phyloP scores from a whole-genome alignment of 2,113 vertebrate genomes.

The Microtus montanus region DNA sequence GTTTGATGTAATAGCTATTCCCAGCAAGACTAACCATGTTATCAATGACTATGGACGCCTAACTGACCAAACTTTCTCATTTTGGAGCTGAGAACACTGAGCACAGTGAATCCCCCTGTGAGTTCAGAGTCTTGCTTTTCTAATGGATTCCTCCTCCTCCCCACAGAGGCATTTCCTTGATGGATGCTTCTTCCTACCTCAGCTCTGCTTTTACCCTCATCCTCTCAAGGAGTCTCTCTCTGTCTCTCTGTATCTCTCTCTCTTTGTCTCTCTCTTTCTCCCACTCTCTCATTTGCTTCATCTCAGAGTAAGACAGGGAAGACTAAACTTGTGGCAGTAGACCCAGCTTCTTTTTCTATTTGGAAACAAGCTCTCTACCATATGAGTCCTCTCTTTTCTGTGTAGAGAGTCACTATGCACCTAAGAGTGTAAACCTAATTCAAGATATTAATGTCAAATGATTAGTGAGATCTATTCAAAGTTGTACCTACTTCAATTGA shows the following conservation, averaged over 20 bases:
- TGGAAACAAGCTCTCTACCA: background rate
- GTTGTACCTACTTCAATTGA: background rate
- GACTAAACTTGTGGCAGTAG: background rate
- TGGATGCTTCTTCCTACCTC: background rate
- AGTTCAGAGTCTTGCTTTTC: background rate
- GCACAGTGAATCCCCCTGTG: background rate
- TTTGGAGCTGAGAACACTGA: background rate
- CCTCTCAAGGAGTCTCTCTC: background rate
- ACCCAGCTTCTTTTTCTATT: background rate
- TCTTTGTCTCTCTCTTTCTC: background rate
- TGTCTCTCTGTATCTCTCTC: too few relatives aligned
- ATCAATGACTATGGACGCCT: background rate
- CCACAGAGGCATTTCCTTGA: background rate
- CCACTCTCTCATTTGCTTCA: background rate
- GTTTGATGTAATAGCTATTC: background rate
- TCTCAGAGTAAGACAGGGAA: background rate
- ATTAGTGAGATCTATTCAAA: background rate
- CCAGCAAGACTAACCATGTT: background rate
- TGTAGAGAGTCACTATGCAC: background rate
- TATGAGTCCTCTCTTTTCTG: background rate
- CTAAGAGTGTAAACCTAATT: background rate
- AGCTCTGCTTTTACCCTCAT: background rate
- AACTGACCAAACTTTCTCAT: background rate
- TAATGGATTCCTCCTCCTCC: background rate
- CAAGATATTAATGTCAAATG: background rate